Base-by-base conservation (phyloP, 2,888 invertebrate genomes). In the Nyleta sp. region DNA sequence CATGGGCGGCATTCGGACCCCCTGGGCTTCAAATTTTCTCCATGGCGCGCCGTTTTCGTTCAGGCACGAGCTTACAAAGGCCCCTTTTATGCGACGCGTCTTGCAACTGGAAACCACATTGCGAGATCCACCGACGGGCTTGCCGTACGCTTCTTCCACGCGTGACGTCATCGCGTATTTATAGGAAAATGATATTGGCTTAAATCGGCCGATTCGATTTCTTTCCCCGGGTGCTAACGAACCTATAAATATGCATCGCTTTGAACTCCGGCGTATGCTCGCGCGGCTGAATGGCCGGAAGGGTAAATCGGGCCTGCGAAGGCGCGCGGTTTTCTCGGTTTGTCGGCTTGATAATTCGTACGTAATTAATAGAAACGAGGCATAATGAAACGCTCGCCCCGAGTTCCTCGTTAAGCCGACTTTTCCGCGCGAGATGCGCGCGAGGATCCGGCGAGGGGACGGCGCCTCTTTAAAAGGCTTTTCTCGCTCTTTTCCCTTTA, bases 91-190 rank as follows among this genome's bases (percentile, higher is more conserved):
- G 72, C 48, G 15, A 70, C 80, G 84, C 83, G 82, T 81, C 86
- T 82, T 87, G 87, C 86, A 88, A 89, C 85, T 88, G 87, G 88
- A 89, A 85, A 88, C 89, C 89, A 87, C 85, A 86, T 87, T 88
- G 87, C 86, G 81, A 68, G 78, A 81, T 82, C 80, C 71, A 71
- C 70, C 59, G 68, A 53, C 65, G 55, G 59, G 65, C 53, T 71
- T 68, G 57, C 73, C 33, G 44, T 24, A 65, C 59, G 13, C 59
- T 52, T 46, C 55, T 62, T 55, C 52, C 40, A 55, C 65, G 20
- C 13, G 42, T 60, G 71, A 59, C 55, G 68, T 73, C 73, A 73
- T 50, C 64, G 55, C 38, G 50, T 72, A 64, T 64, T 72, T 72
- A 72, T 72, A 62, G n/a, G n/a, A n/a, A n/a, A n/a, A n/a, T n/a